Conservation (phyloP, 2,797 vertebrate species). For the Acipenser transmontanus region DNA sequence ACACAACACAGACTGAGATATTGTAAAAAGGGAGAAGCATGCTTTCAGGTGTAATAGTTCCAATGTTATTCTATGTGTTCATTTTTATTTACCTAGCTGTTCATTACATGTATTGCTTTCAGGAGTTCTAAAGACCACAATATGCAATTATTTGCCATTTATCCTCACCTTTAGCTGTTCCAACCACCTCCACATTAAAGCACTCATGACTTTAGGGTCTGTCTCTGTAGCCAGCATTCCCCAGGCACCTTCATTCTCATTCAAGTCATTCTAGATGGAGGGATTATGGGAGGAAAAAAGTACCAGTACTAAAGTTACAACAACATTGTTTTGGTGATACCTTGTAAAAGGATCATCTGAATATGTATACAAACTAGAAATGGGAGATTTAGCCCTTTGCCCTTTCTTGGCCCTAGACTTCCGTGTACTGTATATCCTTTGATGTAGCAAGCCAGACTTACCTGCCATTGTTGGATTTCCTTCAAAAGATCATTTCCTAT, state of each 20-base stretch:
- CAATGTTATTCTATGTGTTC: not conserved
- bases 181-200: constrained; percentile 68
- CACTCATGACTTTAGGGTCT: constrained; percentile 59
- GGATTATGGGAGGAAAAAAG: not conserved
- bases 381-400: not conserved
- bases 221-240: constrained; percentile 58
- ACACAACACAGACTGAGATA: constrained; percentile 5
- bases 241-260: constrained; percentile 66
- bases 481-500: constrained; percentile 43
- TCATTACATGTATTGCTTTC: not conserved
- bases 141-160: not conserved
- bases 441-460: constrained; percentile 20
- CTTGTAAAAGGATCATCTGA: not conserved
- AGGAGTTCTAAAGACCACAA: not conserved
- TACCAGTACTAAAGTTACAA: not conserved
- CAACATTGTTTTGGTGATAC: not conserved
- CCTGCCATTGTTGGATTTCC: constrained; percentile 55
- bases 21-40: not conserved
- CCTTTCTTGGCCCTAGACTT: not conserved
- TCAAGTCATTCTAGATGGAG: constrained; percentile 58
- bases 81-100: not conserved
- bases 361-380: not conserved
- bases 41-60: not conserved
- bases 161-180: constrained; percentile 61
- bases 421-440: too few relatives aligned